Percentiles rank a stretch among this genome's conserved stretches.
Conservation (phyloP, 2,113 vertebrate species). For the Piprites chloris region DNA sequence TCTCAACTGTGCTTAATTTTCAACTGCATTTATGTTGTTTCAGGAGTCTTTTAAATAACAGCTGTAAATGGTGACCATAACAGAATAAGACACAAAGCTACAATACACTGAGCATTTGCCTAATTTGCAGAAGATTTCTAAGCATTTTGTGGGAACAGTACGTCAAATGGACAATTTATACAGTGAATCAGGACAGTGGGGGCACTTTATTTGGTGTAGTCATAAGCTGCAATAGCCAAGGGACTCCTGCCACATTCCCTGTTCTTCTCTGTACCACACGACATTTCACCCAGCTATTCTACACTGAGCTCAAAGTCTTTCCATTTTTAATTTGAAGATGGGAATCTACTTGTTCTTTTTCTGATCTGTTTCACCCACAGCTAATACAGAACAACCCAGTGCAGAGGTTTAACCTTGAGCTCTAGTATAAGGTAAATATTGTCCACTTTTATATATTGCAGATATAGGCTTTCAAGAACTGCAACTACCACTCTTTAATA, state of each 20-base stretch:
- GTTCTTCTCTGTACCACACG: not conserved
- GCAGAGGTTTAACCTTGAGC: not conserved
- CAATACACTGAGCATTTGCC: not conserved
- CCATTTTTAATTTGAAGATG: not conserved
- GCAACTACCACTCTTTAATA: not conserved
- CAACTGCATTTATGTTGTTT: not conserved
- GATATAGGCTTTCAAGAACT: not conserved
- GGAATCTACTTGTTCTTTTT: not conserved
- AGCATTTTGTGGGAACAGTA: not conserved
- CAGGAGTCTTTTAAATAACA: not conserved
- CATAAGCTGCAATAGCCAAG: not conserved
- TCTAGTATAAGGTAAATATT: not conserved
- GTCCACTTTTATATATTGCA: not conserved
- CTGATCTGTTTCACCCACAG: not conserved
- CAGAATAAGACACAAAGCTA: not conserved
- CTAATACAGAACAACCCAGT: not conserved
- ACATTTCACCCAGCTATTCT: not conserved
- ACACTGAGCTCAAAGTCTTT: not conserved
- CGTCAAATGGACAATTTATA: not conserved
- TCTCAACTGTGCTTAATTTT: conserved; percentile 7
- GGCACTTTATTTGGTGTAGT: not conserved
- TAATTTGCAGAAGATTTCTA: not conserved
- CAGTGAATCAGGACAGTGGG: not conserved
- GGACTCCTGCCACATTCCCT: not conserved
- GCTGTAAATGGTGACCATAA: not conserved